Conservation (phyloP, 1,140 invertebrate species). For the Tribolium castaneum region DNA sequence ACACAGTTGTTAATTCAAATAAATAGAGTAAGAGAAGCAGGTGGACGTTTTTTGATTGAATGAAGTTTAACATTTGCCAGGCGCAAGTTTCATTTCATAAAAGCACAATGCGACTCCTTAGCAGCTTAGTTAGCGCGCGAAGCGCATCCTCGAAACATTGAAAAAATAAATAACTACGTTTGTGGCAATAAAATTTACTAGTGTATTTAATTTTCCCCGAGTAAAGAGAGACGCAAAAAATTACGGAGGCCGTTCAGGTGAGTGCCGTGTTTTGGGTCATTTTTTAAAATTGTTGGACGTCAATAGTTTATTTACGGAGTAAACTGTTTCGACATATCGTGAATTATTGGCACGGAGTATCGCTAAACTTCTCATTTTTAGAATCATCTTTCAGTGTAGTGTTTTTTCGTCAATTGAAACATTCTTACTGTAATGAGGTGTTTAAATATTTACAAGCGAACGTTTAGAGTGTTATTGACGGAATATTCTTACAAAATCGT, state of each 20-base stretch:
- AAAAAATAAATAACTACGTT: neutral
- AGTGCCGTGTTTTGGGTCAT: neutral
- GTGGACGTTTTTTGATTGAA: neutral
- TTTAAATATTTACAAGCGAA: slow-evolving; percentile 20
- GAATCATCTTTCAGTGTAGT: neutral
- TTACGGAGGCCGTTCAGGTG: slow-evolving; percentile 11
- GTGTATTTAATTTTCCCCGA: neutral
- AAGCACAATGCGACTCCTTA: slow-evolving; percentile 24
- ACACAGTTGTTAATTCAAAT: neutral
- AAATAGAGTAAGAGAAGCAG: neutral
- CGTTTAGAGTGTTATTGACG: slow-evolving; percentile 24
- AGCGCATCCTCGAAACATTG: slow-evolving; percentile 36
- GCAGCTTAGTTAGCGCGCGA: slow-evolving; percentile 37
- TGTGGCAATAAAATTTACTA: slow-evolving; percentile 8
- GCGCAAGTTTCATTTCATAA: slow-evolving; percentile 38
- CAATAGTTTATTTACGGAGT: neutral
- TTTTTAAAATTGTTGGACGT: neutral
- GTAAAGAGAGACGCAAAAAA: neutral
- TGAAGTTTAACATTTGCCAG: slow-evolving; percentile 12
- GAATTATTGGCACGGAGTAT: neutral
- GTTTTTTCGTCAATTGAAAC: slow-evolving; percentile 15
- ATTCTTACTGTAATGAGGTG: slow-evolving; percentile 12
- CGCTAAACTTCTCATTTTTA: neutral
- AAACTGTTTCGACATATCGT: slow-evolving; percentile 15
- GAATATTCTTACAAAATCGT: slow-evolving; percentile 31